phyloP scores from a whole-genome alignment of 23 tunicate species.

The Phallusia fumigata region DNA sequence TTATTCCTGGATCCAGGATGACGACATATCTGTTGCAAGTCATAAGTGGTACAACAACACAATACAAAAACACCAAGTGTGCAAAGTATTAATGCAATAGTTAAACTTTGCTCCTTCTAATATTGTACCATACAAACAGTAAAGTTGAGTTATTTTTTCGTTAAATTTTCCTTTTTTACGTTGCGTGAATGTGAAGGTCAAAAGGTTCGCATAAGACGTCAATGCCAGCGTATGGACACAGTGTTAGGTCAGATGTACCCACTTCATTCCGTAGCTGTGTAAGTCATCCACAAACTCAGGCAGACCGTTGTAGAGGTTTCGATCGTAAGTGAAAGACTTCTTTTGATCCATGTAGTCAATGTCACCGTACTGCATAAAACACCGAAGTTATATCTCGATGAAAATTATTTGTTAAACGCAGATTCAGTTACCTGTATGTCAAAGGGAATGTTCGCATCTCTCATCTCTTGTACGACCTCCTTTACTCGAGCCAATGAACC shows the following conservation, averaged over 20 bases:
- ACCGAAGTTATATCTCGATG: neutral
- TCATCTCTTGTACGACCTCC: constrained; percentile 86
- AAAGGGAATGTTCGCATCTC: constrained; percentile 87
- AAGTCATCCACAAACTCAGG: constrained; percentile 82
- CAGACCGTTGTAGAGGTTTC: constrained; percentile 47
- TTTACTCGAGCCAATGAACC: constrained; percentile 74
- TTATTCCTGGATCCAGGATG: constrained; percentile 93
- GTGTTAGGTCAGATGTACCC: neutral
- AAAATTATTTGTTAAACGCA: too few relatives aligned
- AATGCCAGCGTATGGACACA: too few relatives aligned
- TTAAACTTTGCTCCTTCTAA: too few relatives aligned
- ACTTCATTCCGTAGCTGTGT: constrained; percentile 86
- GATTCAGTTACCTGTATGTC: constrained; percentile 69
- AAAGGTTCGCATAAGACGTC: neutral
- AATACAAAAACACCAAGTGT: too few relatives aligned
- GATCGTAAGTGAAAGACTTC: constrained; percentile 89
- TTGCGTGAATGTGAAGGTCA: neutral
- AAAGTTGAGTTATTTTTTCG: too few relatives aligned
- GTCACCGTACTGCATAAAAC: constrained; percentile 80
- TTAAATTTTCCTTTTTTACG: neutral
- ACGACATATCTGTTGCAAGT: constrained; percentile 80
- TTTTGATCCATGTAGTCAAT: constrained; percentile 94
- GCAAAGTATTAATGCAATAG: too few relatives aligned
- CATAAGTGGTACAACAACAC: too few relatives aligned
- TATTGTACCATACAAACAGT: too few relatives aligned